Base-by-base conservation (phyloP, 2,797 vertebrate genomes). In the Lates japonicus region DNA sequence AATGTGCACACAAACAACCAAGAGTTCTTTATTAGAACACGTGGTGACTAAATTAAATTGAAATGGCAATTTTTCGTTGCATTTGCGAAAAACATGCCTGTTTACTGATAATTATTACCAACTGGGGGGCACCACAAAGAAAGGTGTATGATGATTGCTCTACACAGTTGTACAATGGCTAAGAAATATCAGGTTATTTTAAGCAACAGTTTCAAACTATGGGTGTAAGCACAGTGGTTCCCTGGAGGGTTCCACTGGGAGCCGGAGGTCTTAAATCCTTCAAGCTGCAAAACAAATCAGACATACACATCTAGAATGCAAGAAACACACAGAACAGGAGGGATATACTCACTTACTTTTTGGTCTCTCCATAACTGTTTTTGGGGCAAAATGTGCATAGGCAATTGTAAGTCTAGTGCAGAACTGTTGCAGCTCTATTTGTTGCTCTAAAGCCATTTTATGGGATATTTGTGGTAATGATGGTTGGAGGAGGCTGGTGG, bases 371-470 rank as follows among this genome's bases (percentile, higher is more conserved):
- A 37, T 37, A 7, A 7, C 37, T 37, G 37, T 9, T 9, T 37
- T 1, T 29, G 2, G 25, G 25, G 39, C 39, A 39, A 39, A 39
- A 39, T 39, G 7, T 29, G 25, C 25, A 29, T 29, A 29, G 25
- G 25, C 2, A 29, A 29, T 29, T 29, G 25, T 29, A 29, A 29
- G 25, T 29, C 25, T 39, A 7, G 7, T 44, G 4, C n/a, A 44
- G 59, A n/a, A 33, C 44, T 41, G 19, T 49, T 41, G 13, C 48
- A 41, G 22, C n/a, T 62, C 31, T 64, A 16, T 52, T 20, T 37
- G 64, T 70, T 67, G 49, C 33, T 22, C 41, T 22, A 35, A 75
- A 16, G 10, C 3, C 35, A 41, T 59, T 64, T n/a, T 49, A 41
- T 64, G 20, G 19, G 17, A 46, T 44, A n/a, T 52, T 22, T 48